Base-by-base conservation (phyloP, 2,888 invertebrate species). In the Hydroisotoma schaefferi region DNA sequence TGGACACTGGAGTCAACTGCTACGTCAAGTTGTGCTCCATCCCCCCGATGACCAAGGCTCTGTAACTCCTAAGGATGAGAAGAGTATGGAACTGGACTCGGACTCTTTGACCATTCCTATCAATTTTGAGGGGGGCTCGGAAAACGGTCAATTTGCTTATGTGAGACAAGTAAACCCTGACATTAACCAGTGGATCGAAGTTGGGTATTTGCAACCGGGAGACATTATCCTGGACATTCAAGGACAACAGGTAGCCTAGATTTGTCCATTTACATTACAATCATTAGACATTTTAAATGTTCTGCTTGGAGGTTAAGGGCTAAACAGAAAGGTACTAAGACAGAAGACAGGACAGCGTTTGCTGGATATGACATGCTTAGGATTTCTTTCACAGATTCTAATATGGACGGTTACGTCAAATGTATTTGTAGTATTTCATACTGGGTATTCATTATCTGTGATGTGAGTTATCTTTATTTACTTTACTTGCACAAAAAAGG, bases 61-160 rank as follows among this genome's bases (percentile, higher is more conserved):
- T 40, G 22, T 22, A 5, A 55, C 25, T 15, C 23, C 27, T 15
- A 26, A 25, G 22, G 44, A 49, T 28, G 51, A 29, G 6, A 27
- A 49, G 10, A 18, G 18, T 18, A 28, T 23, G 12, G 47, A 33
- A 8, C 23, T 49, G 6, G 52, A 58, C 29, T 18, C n/a, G 33
- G 40, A 33, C 20, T 46, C 47, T 43, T 43, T 43, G 22, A 25
- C 43, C 8, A 48, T 60, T 8, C 57, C 69, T 20, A 44, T 81
- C 40, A 73, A 76, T 47, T 74, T 81, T 25, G 74, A 75, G 28
- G 81, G 81, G 40, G 81, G 81, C 37, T 81, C 81, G 18, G 81
- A 81, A 69, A 76, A 75, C 66, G 78, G 78, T 28, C 75, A 77
- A 70, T 78, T 78, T 71, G 75, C 76, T 1, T 75, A 73, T 67